Evolutionary conservation across 2,113 vertebrate species (phyloP), one percentile per base, ranked within the genome.

Genomic region (Petromus typicus): DNA sequence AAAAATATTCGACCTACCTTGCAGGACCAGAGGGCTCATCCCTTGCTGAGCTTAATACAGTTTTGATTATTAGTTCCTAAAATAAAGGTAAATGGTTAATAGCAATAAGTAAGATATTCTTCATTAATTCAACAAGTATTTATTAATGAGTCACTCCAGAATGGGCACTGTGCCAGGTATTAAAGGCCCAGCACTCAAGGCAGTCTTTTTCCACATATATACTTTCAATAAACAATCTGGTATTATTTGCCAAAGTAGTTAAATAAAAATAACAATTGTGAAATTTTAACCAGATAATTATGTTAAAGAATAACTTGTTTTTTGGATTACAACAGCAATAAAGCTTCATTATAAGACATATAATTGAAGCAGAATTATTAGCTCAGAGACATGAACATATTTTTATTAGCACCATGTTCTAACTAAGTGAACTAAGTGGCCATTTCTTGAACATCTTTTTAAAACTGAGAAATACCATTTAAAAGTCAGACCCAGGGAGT

Each of bases 21-120:
- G 99, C 99, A 96, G 99, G 99, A 95, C 99, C 99, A 86, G 99
- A 99, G 7, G 99, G 99, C 51, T 99, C 99, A 67, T 99, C 99
- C 98, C 98, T 99, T 95, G 99, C 99, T 16, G 99, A 99, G 79
- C 98, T 99, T 98, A 99, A 98, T 89, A 99, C 99, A 89, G 99
- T 99, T 99, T 99, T 99, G 94, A 99, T 99, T 95, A 99, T 99
- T 95, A 99, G 98, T 95, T 99, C 99, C 99, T 99, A 96, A 97
- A 99, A 98, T 17, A 97, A 97, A 71, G 96, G 34, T 63, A 97
- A 97, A 97, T 34, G 85, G 45, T 93, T 43, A 97, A 78, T 54
- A 54, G 76, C 56, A 95, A 93, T 64, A 23, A 88, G 30, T 85
- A 95, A 71, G 34, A 94, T 79, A 89, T 93, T 73, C 88, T 40